Percentiles rank a stretch among this genome's conserved stretches.
Conservation (phyloP, 2,888 invertebrate species). For the Nomada fucata region DNA sequence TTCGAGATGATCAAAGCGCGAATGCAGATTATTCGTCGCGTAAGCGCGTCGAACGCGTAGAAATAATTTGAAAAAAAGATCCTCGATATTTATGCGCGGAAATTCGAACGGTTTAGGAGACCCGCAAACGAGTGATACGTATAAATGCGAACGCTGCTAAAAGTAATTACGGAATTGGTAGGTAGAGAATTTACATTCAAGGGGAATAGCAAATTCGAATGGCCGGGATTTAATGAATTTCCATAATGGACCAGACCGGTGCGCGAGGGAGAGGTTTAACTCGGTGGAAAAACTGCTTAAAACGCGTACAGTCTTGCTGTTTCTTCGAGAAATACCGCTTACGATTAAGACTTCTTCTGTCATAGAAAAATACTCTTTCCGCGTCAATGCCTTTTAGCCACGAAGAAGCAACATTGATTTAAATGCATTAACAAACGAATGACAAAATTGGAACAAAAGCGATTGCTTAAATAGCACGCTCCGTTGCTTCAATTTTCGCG, state of each 20-base stretch:
- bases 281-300: conserved; percentile 35
- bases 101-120: conserved; percentile 13
- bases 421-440: neutral
- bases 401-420: neutral
- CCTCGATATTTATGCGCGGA: conserved; percentile 1
- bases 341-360: too few relatives aligned
- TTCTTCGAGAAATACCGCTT: conserved; percentile 20
- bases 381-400: neutral
- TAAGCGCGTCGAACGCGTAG: conserved; percentile 2
- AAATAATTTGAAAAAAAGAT: neutral
- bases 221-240: conserved; percentile 52
- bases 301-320: neutral
- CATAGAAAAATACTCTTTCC: neutral
- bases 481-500: conserved; percentile 1
- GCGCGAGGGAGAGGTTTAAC: conserved; percentile 5
- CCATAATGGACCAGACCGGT: conserved; percentile 39
- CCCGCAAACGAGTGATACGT: conserved; percentile 23
- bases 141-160: conserved; percentile 39
- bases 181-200: conserved; percentile 42
- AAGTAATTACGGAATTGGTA: conserved; percentile 53
- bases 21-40: neutral
- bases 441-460: neutral
- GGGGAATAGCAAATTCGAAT: conserved; percentile 26
- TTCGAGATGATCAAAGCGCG: neutral
- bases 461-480: neutral